Percentiles rank a stretch among this genome's conserved stretches.
phyloP scores from a whole-genome alignment of 2,888 invertebrate species.

The Pollenia angustigena region DNA sequence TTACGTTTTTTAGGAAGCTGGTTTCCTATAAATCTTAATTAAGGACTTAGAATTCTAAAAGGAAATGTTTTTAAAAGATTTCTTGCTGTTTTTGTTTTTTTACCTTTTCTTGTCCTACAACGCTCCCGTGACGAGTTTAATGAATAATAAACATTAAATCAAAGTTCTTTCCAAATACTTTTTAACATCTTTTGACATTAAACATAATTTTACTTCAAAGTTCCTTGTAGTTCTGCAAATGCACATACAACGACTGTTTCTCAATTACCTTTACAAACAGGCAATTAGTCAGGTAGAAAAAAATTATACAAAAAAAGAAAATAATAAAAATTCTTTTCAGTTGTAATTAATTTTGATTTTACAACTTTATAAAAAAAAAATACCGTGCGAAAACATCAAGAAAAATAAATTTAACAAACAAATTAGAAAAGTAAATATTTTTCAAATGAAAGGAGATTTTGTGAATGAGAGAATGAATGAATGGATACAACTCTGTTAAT shows the following conservation, averaged over 20 bases:
- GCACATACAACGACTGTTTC: slow-evolving; percentile 37
- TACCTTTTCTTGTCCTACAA: slow-evolving; percentile 40
- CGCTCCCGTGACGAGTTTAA: slow-evolving; percentile 33
- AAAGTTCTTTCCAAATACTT: slow-evolving; percentile 62
- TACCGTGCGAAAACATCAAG: slow-evolving; percentile 50
- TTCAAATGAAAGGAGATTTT: background rate
- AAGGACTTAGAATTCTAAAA: slow-evolving; percentile 22
- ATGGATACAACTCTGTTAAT: too few relatives aligned
- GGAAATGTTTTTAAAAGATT: slow-evolving; percentile 24
- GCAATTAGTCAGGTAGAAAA: slow-evolving; percentile 69
- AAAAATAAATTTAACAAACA: slow-evolving; percentile 28
- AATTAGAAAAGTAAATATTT: slow-evolving; percentile 40
- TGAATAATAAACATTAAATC: slow-evolving; percentile 65
- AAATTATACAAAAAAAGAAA: slow-evolving; percentile 34
- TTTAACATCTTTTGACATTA: slow-evolving; percentile 63
- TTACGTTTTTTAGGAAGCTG: background rate
- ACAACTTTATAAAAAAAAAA: slow-evolving; percentile 65
- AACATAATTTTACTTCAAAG: slow-evolving; percentile 56
- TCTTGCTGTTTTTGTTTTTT: background rate
- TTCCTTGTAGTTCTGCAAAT: slow-evolving; percentile 1
- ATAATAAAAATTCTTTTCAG: slow-evolving; percentile 65
- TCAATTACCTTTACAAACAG: slow-evolving; percentile 67
- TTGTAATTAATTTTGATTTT: slow-evolving; percentile 73
- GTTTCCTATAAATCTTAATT: slow-evolving; percentile 50
- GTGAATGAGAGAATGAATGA: too few relatives aligned